phyloP scores from a whole-genome alignment of 2,113 vertebrate species.

The Terrapene triunguis region DNA sequence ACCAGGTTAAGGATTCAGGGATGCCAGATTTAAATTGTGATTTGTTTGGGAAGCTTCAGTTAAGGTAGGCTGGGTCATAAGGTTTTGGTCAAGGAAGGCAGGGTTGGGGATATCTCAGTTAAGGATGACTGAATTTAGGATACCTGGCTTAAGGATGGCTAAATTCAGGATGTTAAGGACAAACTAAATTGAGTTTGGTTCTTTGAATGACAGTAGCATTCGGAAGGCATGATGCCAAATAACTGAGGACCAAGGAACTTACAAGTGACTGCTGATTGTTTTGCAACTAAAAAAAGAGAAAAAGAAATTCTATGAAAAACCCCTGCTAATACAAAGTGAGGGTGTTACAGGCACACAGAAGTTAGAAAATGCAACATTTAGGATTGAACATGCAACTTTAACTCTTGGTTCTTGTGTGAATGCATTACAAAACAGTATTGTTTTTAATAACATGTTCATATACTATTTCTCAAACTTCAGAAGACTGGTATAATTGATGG shows the following conservation, averaged over 20 bases:
- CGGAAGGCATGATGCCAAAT: neutral
- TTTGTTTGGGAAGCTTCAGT: neutral
- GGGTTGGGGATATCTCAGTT: neutral
- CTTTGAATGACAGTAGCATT: neutral
- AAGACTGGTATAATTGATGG: neutral
- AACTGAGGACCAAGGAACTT: neutral
- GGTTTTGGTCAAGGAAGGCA: neutral
- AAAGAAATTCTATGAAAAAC: neutral
- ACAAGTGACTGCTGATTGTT: neutral
- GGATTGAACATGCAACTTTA: neutral
- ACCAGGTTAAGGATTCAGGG: constrained; percentile 2
- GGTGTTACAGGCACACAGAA: neutral
- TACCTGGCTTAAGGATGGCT: neutral
- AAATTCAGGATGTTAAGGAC: constrained; percentile 7
- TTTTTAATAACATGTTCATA: neutral
- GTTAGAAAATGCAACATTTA: neutral
- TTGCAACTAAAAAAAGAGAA: neutral
- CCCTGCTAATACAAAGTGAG: neutral
- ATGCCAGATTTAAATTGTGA: neutral
- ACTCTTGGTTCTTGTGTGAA: neutral
- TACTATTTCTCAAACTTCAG: neutral
- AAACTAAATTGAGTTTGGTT: neutral
- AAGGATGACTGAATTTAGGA: neutral
- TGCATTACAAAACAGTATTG: neutral
- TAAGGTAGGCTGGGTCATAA: neutral